phyloP scores from a whole-genome alignment of 2,888 invertebrate genomes.

The Papilio protenor region DNA sequence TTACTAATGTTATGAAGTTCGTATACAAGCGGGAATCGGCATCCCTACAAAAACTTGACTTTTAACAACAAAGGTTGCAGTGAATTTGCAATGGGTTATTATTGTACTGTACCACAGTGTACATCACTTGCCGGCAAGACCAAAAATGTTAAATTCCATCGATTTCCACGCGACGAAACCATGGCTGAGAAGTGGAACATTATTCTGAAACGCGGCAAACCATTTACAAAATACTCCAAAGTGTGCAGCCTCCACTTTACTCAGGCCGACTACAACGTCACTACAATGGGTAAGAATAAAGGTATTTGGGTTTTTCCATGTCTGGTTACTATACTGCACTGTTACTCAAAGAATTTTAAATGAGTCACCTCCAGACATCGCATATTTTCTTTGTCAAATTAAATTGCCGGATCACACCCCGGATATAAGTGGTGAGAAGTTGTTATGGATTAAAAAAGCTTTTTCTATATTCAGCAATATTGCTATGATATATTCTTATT shows the following conservation, averaged over 20 bases:
- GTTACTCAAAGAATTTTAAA: constrained; percentile 57
- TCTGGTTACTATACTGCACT: constrained; percentile 50
- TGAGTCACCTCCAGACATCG: constrained; percentile 58
- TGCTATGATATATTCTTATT: neutral
- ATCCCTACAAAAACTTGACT: constrained; percentile 39
- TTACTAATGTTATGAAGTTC: constrained; percentile 57
- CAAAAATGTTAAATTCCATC: constrained; percentile 82
- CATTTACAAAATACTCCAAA: constrained; percentile 81
- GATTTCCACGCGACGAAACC: constrained; percentile 72
- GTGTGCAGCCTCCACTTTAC: constrained; percentile 81
- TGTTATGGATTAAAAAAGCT: neutral
- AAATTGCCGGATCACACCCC: constrained; percentile 19
- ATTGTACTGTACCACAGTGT: constrained; percentile 82
- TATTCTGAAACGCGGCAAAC: constrained; percentile 78
- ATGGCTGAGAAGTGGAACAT: constrained; percentile 79
- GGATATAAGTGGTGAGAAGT: constrained; percentile 26
- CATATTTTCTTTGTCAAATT: constrained; percentile 40
- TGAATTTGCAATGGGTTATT: constrained; percentile 77
- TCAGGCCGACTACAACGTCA: constrained; percentile 78
- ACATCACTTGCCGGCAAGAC: constrained; percentile 83
- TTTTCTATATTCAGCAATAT: neutral
- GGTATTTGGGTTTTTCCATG: constrained; percentile 77
- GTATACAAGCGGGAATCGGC: constrained; percentile 45
- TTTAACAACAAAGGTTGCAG: constrained; percentile 61
- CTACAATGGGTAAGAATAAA: constrained; percentile 83